A percentile compares a stretch with the other conserved stretches of the same genome.
These are phyloP conservation scores for Drosophila auraria DNA, from an alignment of 1,140 invertebrate genomes.

Conservation along the genomic window DNA sequence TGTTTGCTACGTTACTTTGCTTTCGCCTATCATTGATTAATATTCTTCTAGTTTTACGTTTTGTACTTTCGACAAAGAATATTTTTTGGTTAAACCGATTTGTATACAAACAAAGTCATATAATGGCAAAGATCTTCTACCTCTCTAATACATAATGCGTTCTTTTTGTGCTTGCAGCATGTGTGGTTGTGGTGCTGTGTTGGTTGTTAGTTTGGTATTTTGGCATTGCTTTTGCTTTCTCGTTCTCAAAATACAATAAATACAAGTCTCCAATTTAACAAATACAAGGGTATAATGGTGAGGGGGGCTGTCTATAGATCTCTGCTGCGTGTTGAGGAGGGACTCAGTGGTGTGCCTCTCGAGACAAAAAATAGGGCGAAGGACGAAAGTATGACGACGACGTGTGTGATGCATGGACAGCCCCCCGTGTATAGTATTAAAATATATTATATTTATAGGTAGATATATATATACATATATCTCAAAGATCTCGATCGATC, in stretches of 20 bases:
- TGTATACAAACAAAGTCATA: conserved; percentile 56
- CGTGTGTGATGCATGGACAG: conserved; percentile 12
- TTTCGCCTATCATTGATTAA: conserved; percentile 5
- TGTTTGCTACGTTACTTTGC: conserved; percentile 11
- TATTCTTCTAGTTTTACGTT: conserved; percentile 23
- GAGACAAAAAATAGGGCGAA: conserved; percentile 5
- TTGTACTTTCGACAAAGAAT: conserved; percentile 76
- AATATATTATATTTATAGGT: conserved; percentile 45
- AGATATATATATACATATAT: conserved; percentile 25
- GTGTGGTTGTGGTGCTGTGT: conserved; percentile 34
- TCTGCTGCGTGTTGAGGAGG: conserved; percentile 2
- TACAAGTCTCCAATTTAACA: conserved; percentile 70
- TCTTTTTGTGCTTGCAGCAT: conserved; percentile 73
- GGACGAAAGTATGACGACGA: conserved; percentile 1
- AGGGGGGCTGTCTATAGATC: conserved; percentile 16
- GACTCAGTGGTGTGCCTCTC: not conserved
- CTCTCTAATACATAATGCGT: conserved; percentile 56
- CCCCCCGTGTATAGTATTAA: conserved; percentile 34
- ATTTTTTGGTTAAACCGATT: conserved; percentile 79
- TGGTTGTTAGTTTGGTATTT: conserved; percentile 55
- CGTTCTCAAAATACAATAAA: conserved; percentile 69
- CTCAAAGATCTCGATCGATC: conserved; percentile 20
- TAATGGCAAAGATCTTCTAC: conserved; percentile 62
- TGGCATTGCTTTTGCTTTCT: conserved; percentile 59
- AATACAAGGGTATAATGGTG: conserved; percentile 44